Evolutionary conservation across 2,888 invertebrate species (phyloP), one percentile per base, ranked within the genome.

Genomic region (Metopia argyrocephala): DNA sequence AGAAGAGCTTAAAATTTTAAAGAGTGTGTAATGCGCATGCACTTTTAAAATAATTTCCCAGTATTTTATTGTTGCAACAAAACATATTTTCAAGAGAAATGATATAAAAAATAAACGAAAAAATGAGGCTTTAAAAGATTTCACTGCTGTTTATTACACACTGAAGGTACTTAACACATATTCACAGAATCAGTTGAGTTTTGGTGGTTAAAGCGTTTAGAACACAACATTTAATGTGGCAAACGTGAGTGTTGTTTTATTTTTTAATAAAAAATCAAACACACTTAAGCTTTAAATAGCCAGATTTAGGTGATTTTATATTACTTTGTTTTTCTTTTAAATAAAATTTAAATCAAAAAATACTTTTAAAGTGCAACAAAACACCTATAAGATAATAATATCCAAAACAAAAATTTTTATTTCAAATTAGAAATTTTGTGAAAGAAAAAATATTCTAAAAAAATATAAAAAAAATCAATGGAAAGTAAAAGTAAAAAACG

Each of bases 151-250:
- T 56, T 66, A 62, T 62, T 38, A 38, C 38, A 38, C 38, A 38
- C 74, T 56, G 70, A 78, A 81, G 74, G 81, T 70, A 81, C 81
- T 81, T 81, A 81, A 81, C 81, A 81, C 66, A 81, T 70, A 81
- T 81, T 81, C 70, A 79, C 84, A 82, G 83, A 83, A 83, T 84
- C 83, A 85, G 85, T 85, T 79, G 85, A 85, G 85, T 83, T 83
- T 83, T 82, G 85, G 83, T 83, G 79, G 79, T 79, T 84, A 83
- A 79, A 83, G 83, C 76, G 83, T 78, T 73, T 78, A 80, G 75
- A 81, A 79, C 76, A 79, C 73, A 57, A 65, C 27, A 38, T 65
- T 9, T 31, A 38, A 48, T 15, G 1, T n/a, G 54, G 27, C 25
- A 28, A 21, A 50, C 73, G 76, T 66, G 59, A 59, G 76, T 71